phyloP scores from a whole-genome alignment of 2,888 invertebrate genomes.

The Harpalus rubripes region DNA sequence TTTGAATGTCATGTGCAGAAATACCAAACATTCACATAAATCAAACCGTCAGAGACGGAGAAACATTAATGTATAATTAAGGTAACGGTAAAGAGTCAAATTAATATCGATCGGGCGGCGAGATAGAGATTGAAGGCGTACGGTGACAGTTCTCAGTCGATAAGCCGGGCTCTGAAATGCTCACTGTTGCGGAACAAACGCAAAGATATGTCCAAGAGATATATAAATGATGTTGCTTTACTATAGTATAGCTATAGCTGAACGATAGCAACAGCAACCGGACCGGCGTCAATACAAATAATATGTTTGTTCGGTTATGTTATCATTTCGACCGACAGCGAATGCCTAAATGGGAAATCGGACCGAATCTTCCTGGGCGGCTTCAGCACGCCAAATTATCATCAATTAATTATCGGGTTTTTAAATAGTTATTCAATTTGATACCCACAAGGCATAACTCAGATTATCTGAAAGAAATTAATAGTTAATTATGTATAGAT shows the following conservation, averaged over 20 bases:
- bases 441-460: neutral
- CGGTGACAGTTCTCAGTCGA: constrained; percentile 65
- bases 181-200: constrained; percentile 61
- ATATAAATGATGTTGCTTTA: constrained; percentile 56
- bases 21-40: constrained; percentile 47
- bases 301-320: constrained; percentile 53
- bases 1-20: constrained; percentile 12
- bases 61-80: constrained; percentile 62
- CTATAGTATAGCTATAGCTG: neutral
- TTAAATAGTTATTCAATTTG: neutral
- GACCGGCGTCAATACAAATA: constrained; percentile 53
- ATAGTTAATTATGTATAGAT: too few relatives aligned
- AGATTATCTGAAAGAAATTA: neutral
- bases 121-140: constrained; percentile 61
- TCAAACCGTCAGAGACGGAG: constrained; percentile 36
- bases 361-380: neutral
- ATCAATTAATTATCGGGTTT: neutral
- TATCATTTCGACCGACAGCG: constrained; percentile 52
- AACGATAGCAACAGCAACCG: constrained; percentile 8
- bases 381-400: neutral
- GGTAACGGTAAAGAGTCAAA: constrained; percentile 61
- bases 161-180: constrained; percentile 56
- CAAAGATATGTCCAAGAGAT: constrained; percentile 44
- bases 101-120: constrained; percentile 57
- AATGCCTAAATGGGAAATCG: constrained; percentile 32